Base-by-base conservation (phyloP, 2,797 vertebrate genomes). In the Gymnoscopelus braueri region DNA sequence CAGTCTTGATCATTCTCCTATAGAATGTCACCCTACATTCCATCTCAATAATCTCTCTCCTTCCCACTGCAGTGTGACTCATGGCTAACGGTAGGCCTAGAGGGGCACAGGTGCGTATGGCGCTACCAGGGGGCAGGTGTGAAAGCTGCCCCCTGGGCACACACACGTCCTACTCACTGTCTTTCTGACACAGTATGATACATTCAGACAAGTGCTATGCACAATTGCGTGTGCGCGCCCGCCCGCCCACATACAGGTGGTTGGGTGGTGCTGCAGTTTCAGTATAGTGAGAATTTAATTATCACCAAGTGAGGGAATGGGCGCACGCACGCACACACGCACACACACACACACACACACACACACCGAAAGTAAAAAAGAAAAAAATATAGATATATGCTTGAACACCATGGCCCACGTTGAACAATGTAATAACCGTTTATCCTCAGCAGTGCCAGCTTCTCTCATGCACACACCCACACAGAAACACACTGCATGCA, bases 1-100 rank as follows among this genome's bases (percentile, higher is more conserved):
- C 19, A 19, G 19, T 19, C 19, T 1, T 19, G 19, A 19, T 1
- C 19, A 19, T 19, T 19, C 19, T 19, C 19, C 19, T 19, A 19
- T 11, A 55, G 6, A 60, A 71, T 71, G 78, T 75, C 82, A 62
- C 56, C 57, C 47, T 61, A 65, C 35, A 69, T 83, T 80, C 80
- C 78, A 83, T 72, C 70, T 59, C 63, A 69, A 63, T 71, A 26
- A 70, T 62, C 61, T 14, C n/a, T 57, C 67, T 62, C 54, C 53
- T 66, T 60, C 26, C 26, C 26, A 79, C 64, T 79, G 64, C 15
- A 19, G 56, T 32, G 56, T 59, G 71, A 82, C 10, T 78, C 60
- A 26, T 13, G 65, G 48, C 65, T 59, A 62, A 14, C 60, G 39
- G 60, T 53, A 3, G 19, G 19, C 19, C 19, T 19, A 19, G 1